Conservation (phyloP, 2,113 vertebrate species). For the Ginglymostoma cirratum region DNA sequence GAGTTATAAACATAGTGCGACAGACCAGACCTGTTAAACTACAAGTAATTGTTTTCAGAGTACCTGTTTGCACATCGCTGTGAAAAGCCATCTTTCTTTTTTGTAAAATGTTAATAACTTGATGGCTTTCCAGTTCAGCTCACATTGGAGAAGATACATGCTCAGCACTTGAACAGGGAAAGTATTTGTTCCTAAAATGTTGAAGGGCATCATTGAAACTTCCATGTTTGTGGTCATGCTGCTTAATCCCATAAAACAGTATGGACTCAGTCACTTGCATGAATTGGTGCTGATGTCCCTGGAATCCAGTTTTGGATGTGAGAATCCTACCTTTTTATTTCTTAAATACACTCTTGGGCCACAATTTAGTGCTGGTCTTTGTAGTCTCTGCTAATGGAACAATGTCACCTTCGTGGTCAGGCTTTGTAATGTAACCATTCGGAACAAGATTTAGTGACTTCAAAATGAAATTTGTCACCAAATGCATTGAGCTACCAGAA, state of each 20-base stretch:
- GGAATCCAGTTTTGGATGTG: background rate
- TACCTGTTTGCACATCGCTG: background rate
- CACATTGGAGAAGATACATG: too few relatives aligned
- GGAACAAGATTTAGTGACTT: background rate
- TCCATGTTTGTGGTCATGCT: background rate
- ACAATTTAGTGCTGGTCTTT: background rate
- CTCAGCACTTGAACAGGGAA: background rate
- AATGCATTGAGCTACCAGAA: background rate
- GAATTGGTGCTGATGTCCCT: background rate
- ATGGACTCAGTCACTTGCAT: background rate
- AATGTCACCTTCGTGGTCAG: background rate
- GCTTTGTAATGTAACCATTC: background rate
- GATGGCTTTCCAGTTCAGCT: background rate
- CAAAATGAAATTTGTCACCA: background rate
- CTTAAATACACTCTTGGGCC: background rate
- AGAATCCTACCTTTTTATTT: background rate
- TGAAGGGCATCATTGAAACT: background rate
- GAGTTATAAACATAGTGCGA: too few relatives aligned
- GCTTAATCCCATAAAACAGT: background rate
- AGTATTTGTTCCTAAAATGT: background rate
- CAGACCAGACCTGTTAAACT: background rate
- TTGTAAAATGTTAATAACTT: background rate
- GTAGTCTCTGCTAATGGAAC: background rate
- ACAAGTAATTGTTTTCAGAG: background rate
- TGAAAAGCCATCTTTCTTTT: background rate